A percentile compares a stretch with the other conserved stretches of the same genome.
These are phyloP conservation scores for Leuciscus waleckii DNA, from an alignment of 2,797 vertebrate species.

Conservation along the genomic window DNA sequence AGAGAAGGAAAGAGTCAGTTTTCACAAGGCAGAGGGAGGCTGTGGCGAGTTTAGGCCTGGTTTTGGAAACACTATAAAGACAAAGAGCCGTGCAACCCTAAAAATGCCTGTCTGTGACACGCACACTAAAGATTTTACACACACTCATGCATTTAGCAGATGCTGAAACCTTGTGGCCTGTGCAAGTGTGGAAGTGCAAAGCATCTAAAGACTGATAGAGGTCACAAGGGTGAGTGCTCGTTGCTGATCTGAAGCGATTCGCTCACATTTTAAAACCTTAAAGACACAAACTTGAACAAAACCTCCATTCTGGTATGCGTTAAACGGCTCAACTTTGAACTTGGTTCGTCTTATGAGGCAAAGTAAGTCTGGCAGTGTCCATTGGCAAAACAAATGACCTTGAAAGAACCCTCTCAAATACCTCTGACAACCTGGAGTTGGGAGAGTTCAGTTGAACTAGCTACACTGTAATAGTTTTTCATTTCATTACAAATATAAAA, in stretches of 20 bases:
- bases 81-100: conserved; percentile 56
- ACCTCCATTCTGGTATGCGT: conserved; percentile 29
- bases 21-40: conserved; percentile 55
- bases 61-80: conserved; percentile 57
- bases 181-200: conserved; percentile 18
- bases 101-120: conserved; percentile 50
- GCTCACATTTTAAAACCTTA: conserved; percentile 23
- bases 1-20: conserved; percentile 51
- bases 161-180: conserved; percentile 46
- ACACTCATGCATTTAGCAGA: conserved; percentile 57
- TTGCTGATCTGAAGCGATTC: conserved; percentile 40
- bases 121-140: conserved; percentile 53
- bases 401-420: conserved; percentile 30
- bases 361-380: conserved; percentile 26
- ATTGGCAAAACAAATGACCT: conserved; percentile 27
- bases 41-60: conserved; percentile 52
- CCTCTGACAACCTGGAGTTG: neutral
- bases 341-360: conserved; percentile 21
- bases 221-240: conserved; percentile 37
- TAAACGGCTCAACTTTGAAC: conserved; percentile 42
- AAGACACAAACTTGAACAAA: conserved; percentile 24
- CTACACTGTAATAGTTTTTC: conserved; percentile 36
- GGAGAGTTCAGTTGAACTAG: conserved; percentile 27
- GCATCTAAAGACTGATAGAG: conserved; percentile 35
- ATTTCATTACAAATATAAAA: conserved; percentile 50